phyloP scores from a whole-genome alignment of 2,888 invertebrate genomes.

The Rhaphigaster nebulosa region DNA sequence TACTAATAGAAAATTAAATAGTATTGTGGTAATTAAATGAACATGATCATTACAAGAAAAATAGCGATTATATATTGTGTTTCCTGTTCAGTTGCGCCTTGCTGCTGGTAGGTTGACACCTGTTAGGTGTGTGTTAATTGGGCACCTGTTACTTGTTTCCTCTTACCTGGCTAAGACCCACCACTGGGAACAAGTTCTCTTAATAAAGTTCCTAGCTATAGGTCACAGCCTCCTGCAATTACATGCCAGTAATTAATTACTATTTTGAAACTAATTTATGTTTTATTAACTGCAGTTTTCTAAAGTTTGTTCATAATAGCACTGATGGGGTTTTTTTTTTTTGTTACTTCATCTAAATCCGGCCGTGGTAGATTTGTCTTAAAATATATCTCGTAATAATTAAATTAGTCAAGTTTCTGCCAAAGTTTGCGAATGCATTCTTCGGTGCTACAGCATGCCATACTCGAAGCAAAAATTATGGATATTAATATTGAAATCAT shows the following conservation, averaged over 20 bases:
- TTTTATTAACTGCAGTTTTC: background rate
- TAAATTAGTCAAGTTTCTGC: no score
- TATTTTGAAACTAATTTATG: background rate
- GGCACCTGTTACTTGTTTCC: conserved; percentile 19
- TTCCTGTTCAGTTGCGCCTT: background rate
- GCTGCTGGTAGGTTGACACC: background rate
- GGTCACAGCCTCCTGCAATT: background rate
- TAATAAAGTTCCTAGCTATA: background rate
- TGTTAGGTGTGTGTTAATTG: conserved; percentile 33
- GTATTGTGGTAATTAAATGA: background rate
- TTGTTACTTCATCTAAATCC: background rate
- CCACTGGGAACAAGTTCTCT: background rate
- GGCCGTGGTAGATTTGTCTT: no score
- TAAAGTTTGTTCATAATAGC: background rate
- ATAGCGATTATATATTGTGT: background rate
- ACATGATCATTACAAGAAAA: background rate
- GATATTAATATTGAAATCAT: no score
- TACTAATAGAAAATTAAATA: background rate
- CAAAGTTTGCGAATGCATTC: no score
- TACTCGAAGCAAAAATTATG: no score
- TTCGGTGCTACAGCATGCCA: no score
- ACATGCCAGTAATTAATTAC: background rate
- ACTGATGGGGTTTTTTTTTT: background rate
- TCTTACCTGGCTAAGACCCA: conserved; percentile 27
- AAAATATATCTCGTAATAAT: no score